Percentiles rank a stretch among this genome's conserved stretches.
phyloP scores from a whole-genome alignment of 30 jellyfish, hydroid and myxozoan species.

The Morbakka virulenta region DNA sequence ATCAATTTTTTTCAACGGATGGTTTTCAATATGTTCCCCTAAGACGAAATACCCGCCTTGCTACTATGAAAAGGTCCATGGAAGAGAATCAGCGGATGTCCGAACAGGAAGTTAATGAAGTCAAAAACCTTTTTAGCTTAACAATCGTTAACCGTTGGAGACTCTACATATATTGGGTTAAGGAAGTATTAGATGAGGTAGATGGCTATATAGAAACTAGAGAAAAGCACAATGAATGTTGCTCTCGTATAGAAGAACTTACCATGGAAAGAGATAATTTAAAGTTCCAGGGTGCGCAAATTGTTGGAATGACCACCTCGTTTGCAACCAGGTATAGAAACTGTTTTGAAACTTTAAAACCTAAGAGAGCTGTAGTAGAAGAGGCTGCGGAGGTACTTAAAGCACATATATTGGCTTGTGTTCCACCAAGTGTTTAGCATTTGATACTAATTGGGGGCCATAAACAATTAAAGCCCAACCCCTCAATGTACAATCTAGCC shows the following conservation, averaged over 20 bases:
- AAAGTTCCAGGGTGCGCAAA: slow-evolving; percentile 21
- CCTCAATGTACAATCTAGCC: slow-evolving; percentile 63
- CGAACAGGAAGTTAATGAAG: slow-evolving; percentile 35
- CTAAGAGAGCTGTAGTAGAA: slow-evolving; percentile 66
- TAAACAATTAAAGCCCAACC: slow-evolving; percentile 82
- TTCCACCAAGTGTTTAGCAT: slow-evolving; percentile 62
- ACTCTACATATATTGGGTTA: slow-evolving; percentile 43
- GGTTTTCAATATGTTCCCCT: too few relatives aligned
- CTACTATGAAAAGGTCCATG: too few relatives aligned
- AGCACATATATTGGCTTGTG: slow-evolving; percentile 76
- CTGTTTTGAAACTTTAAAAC: slow-evolving; percentile 44
- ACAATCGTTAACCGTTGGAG: slow-evolving; percentile 60
- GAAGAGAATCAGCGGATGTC: slow-evolving; percentile 33
- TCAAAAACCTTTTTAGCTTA: slow-evolving; percentile 44
- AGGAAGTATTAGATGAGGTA: background rate
- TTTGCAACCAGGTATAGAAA: slow-evolving; percentile 71
- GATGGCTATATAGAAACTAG: background rate
- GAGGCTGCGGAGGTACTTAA: slow-evolving; percentile 98
- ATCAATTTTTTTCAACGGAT: too few relatives aligned
- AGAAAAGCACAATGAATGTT: slow-evolving; percentile 52
- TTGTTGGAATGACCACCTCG: slow-evolving; percentile 87
- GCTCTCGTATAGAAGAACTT: slow-evolving; percentile 45
- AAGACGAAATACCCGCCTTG: too few relatives aligned
- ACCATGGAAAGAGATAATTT: slow-evolving; percentile 48
- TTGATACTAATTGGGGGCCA: slow-evolving; percentile 91